Evolutionary conservation across 2,113 vertebrate species (phyloP).

Genomic region (Ceyx melanurus): DNA sequence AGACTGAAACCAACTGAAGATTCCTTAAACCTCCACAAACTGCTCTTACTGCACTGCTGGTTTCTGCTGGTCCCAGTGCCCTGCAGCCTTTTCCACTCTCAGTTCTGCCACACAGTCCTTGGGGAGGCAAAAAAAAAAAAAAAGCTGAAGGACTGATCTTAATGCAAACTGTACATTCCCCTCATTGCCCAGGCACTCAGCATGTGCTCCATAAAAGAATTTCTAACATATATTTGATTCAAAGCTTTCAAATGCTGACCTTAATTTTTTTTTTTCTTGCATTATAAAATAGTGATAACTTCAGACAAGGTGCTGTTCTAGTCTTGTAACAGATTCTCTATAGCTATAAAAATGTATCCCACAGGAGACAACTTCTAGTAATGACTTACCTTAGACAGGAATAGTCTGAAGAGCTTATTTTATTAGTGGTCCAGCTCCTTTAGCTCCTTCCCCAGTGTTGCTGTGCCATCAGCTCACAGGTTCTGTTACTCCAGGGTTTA

Average conservation of each 20-base stretch:
- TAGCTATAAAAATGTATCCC: not conserved
- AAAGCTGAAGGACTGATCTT: not conserved
- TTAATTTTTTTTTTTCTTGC: not conserved
- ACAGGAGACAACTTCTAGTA: not conserved
- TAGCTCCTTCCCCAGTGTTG: not conserved
- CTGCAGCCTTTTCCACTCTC: not conserved
- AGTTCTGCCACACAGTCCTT: slow-evolving; percentile 3
- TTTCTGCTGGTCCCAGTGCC: not conserved
- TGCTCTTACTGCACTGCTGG: not conserved
- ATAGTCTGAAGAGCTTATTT: not conserved
- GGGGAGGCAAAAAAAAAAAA: not conserved
- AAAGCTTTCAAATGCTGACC: not conserved
- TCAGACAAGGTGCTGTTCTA: not conserved
- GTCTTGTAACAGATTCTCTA: not conserved
- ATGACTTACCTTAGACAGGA: slow-evolving; percentile 13
- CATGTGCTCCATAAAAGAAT: not conserved
- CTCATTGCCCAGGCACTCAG: not conserved
- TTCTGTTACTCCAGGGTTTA: not conserved
- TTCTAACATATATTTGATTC: not conserved
- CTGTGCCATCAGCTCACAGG: not conserved
- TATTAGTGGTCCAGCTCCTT: not conserved
- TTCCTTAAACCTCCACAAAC: not conserved
- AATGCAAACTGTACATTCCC: not conserved
- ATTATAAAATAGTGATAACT: not conserved
- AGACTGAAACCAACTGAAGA: not conserved